Evolutionary conservation across 2,113 vertebrate species (phyloP).

Genomic region (Xenopus tropicalis): UCB_Xtro_10.0 CM004444.2:112191001-112191500

Average conservation of each 20-base stretch:
- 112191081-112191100: too few species aligned
- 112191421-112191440: background rate
- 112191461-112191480: background rate
- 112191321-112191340: conserved; percentile 83
- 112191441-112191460: background rate
- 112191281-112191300: conserved; percentile 82
- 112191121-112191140: too few species aligned
- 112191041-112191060: too few species aligned
- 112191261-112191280: conserved; percentile 74
- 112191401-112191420: background rate
- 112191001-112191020: too few species aligned
- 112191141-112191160: too few species aligned
- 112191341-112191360: conserved; percentile 88
- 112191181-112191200: too few species aligned
- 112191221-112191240: too few species aligned
- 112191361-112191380: conserved; percentile 78
- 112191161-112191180: too few species aligned
- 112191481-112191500: conserved; percentile 19
- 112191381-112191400: conserved; percentile 86
- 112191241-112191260: background rate
- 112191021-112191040: too few species aligned
- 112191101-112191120: too few species aligned
- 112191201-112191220: too few species aligned
- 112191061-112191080: too few species aligned
- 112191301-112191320: conserved; percentile 85